Base-by-base conservation (phyloP, 2,888 invertebrate species). In the Apotomis capreana region DNA sequence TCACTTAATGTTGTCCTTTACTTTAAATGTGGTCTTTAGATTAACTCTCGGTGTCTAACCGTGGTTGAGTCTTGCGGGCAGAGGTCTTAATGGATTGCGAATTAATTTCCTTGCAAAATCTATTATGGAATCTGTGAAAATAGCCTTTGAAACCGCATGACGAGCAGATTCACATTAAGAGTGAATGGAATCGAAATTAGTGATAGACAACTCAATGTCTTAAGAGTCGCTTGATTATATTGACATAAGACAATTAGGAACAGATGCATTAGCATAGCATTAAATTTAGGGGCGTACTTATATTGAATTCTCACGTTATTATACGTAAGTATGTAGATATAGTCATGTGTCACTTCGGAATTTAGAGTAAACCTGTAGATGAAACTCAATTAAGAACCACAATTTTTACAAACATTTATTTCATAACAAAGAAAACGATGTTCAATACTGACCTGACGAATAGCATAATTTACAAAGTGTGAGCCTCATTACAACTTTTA, bases 361-460 rank as follows among this genome's bases (percentile, higher is more conserved):
- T 26, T 1, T 15, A 10, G 15, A 15, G 9, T 9, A 15, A 61
- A 12, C 46, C 9, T 49, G 0, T 44, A 3, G 49, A 10, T 49
- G 3, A 49, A 49, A 49, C 40, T 44, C 12, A 71, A 62, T 70
- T 74, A 74, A 5, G 46, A 70, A 54, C 10, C 63, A 61, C 74
- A 61, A 64, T 76, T 64, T 75, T 78, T 80, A 80, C 83, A 83
- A 78, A 76, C 74, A 71, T 81, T 80, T 79, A 82, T 78, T 81
- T 68, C 10, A 80, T 80, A 82, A 83, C 79, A 82, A 78, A 79
- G 74, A 58, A 73, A 70, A 76, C 64, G 15, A 12, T 49, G 37
- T 73, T n/a, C 68, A 77, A 84, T 86, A 86, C 84, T 87, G 85
- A 87, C 84, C 86, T 78, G 78, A 79, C 74, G 55, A 79, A 79